These are phyloP conservation scores for Pao palembangensis DNA, from an alignment of 2,113 vertebrate genomes.

Conservation along the genomic window DNA sequence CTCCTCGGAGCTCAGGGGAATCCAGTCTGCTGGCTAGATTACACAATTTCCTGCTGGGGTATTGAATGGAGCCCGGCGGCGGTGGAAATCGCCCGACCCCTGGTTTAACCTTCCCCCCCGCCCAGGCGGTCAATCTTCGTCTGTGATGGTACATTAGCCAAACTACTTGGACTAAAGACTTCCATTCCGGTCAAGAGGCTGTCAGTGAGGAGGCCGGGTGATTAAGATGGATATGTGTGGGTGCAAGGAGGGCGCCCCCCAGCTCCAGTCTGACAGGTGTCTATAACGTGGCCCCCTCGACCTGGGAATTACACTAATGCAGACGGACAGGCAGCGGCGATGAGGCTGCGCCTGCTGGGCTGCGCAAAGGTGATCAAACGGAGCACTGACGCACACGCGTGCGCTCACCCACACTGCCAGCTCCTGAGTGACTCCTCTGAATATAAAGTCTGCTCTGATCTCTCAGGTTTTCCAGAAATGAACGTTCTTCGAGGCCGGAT, in stretches of 20 bases:
- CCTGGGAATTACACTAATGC: constrained; percentile 62
- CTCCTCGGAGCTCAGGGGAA: neutral
- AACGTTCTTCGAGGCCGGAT: constrained; percentile 50
- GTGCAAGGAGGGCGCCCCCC: constrained; percentile 31
- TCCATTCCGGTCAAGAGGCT: constrained; percentile 46
- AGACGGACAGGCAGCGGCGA: constrained; percentile 49
- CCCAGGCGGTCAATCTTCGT: constrained; percentile 4
- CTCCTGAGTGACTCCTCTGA: constrained; percentile 10
- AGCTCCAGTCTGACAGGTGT: constrained; percentile 63
- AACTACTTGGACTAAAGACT: constrained; percentile 36
- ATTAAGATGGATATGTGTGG: constrained; percentile 63
- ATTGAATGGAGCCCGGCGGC: constrained; percentile 1
- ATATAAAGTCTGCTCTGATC: constrained; percentile 40
- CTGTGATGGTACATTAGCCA: constrained; percentile 53
- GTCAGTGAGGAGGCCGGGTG: constrained; percentile 28
- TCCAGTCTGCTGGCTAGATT: neutral
- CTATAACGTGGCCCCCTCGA: constrained; percentile 53
- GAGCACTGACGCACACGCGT: neutral
- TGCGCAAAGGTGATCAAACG: constrained; percentile 20
- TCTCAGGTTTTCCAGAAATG: constrained; percentile 33
- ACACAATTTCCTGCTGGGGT: constrained; percentile 5
- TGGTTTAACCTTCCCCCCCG: neutral
- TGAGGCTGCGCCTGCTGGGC: constrained; percentile 17
- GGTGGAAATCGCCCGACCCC: neutral
- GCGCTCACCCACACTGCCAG: constrained; percentile 10